Evolutionary conservation across 2,113 vertebrate genomes (phyloP).

Genomic region (Albula goreensis): DNA sequence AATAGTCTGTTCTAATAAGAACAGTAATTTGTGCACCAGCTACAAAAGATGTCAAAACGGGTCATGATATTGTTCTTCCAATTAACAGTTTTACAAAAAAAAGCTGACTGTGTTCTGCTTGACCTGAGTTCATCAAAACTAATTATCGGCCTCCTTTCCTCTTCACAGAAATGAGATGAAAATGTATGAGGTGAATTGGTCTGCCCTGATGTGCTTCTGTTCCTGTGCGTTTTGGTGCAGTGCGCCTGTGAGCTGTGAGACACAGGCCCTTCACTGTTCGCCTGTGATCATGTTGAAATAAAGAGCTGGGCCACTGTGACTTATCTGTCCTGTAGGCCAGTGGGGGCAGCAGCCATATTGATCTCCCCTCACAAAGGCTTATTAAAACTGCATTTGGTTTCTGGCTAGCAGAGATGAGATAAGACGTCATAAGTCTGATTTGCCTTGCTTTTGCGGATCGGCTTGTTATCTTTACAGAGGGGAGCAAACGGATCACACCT

Average conservation of each 20-base stretch:
- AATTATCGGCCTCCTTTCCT: not conserved
- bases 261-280: not conserved
- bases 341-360: conserved; percentile 21
- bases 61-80: conserved; percentile 26
- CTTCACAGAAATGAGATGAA: not conserved
- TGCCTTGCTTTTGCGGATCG: conserved; percentile 1
- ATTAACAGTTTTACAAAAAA: conserved; percentile 22
- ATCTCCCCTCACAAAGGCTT: conserved; percentile 34
- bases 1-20: not conserved
- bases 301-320: not conserved
- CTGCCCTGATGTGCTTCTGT: not conserved
- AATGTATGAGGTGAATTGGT: not conserved
- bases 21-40: not conserved
- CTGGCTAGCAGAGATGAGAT: conserved; percentile 31
- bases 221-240: not conserved
- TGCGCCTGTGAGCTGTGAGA: not conserved
- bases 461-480: conserved; percentile 1
- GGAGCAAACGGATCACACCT: conserved; percentile 19
- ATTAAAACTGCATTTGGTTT: conserved; percentile 36
- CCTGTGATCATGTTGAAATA: not conserved
- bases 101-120: not conserved
- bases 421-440: conserved; percentile 26
- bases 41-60: not conserved
- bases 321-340: not conserved
- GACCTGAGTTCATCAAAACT: not conserved